Conservation (phyloP, 1,140 invertebrate genomes). For the Trichonephila inaurata region DNA sequence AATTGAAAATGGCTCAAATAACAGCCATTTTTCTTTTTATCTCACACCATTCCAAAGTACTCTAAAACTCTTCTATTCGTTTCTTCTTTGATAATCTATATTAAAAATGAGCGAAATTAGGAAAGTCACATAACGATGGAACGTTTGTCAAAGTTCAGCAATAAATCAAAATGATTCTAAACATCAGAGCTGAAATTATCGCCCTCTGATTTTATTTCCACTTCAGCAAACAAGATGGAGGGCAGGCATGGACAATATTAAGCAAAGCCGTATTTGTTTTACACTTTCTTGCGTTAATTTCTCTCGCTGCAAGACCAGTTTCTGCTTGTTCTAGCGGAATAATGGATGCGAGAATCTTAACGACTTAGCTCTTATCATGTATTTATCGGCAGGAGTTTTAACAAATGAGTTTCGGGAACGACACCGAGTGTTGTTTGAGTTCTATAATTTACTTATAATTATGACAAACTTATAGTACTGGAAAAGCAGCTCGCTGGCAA, state of each 20-base stretch:
- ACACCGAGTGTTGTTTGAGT: slow-evolving; percentile 39
- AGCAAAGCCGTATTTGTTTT: slow-evolving; percentile 34
- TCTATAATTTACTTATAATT: slow-evolving; percentile 63
- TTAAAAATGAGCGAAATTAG: not conserved
- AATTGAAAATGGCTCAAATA: not conserved
- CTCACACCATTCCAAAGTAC: not conserved
- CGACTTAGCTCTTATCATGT: slow-evolving; percentile 40
- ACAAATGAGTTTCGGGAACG: slow-evolving; percentile 32
- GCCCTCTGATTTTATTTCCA: slow-evolving; percentile 3
- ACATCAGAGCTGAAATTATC: slow-evolving; percentile 37
- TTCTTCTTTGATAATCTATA: not conserved
- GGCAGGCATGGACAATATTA: not conserved
- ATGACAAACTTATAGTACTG: slow-evolving; percentile 31
- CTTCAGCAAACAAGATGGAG: slow-evolving; percentile 14
- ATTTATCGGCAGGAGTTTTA: slow-evolving; percentile 42
- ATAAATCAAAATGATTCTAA: slow-evolving; percentile 50
- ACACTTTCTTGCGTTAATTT: slow-evolving; percentile 60
- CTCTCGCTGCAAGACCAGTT: not conserved
- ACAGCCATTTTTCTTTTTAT: not conserved
- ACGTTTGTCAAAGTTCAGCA: not conserved
- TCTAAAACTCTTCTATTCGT: not conserved
- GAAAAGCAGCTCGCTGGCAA: not conserved
- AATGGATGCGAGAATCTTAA: slow-evolving; percentile 31
- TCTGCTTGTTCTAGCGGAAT: slow-evolving; percentile 10
- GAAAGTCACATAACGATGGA: not conserved